Base-by-base conservation (phyloP, 2,113 vertebrate species). In the Salvelinus fontinalis region DNA sequence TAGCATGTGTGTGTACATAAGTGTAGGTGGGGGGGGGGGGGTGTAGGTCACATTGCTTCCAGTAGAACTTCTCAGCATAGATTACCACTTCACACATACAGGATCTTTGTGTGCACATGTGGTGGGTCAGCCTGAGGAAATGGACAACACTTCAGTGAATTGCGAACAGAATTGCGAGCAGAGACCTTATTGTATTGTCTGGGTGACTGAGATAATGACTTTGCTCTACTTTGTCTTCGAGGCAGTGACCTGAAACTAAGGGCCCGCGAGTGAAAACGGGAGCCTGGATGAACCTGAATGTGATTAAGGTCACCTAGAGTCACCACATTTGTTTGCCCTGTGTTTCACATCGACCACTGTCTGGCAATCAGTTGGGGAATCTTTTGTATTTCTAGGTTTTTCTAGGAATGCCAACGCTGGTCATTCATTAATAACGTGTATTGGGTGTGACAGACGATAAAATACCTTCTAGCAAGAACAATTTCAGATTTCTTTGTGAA, bases 201-300 rank as follows among this genome's bases (percentile, higher is more conserved):
- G 88, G 90, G 90, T 92, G 92, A 94, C 93, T 80, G 79, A 90
- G 89, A 92, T 93, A 94, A 95, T 93, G 92, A 92, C 90, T 92
- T 81, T 89, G 89, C 86, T 90, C 92, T 93, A 90, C 88, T 91
- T 92, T 93, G 91, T 92, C 92, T 94, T 93, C 92, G 91, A 92
- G 91, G 84, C 92, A 87, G 83, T 94, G 93, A 94, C 92, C 92
- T 93, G 91, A 93, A 93, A 93, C 92, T 89, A 92, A 93, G 87
- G 87, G 87, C 88, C 75, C 86, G 89, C 89, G 83, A 91, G 91
- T 93, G 91, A 91, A 91, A 94, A 93, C 89, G 89, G 64, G 89
- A 93, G 89, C 87, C 81, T 76, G 83, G 79, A 86, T 92, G 90
- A 91, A 92, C 92, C 90, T 89, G 86, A 86, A 89, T 91, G 91